Evolutionary conservation across 2,113 vertebrate genomes (phyloP).

Genomic region (Elanus axillaris): DNA sequence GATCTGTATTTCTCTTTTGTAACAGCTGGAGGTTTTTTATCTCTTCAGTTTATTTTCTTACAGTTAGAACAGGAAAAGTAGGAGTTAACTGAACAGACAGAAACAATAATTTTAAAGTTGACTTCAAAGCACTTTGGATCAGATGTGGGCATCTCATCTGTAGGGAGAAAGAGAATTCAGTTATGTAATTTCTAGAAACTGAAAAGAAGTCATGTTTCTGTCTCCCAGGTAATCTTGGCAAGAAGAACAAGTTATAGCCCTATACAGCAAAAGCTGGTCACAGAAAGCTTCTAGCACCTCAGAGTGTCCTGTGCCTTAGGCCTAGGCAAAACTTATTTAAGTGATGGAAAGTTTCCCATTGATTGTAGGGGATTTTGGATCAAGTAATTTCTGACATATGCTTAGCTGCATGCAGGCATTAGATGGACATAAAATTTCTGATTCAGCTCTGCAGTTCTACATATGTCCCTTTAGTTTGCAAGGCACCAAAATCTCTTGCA

Average conservation of each 20-base stretch:
- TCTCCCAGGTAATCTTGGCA: background rate
- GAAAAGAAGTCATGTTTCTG: background rate
- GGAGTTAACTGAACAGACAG: background rate
- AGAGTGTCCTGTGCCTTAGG: background rate
- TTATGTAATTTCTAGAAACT: background rate
- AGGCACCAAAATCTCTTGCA: background rate
- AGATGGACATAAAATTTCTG: background rate
- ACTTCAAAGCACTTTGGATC: background rate
- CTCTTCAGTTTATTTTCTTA: background rate
- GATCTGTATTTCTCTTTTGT: background rate
- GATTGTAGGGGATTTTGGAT: background rate
- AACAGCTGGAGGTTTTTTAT: background rate
- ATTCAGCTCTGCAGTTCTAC: background rate
- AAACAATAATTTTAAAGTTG: background rate
- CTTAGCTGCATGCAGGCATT: background rate
- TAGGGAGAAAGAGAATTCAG: background rate
- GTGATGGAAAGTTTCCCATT: background rate
- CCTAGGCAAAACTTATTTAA: background rate
- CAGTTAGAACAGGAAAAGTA: background rate
- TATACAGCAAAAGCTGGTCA: background rate
- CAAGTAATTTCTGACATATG: background rate
- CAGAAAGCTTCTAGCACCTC: background rate
- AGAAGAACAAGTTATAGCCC: background rate
- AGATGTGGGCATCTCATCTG: no score
- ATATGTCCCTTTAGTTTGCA: background rate